Base-by-base conservation (phyloP, 1,140 invertebrate genomes). In the Drosophila pallidifrons region DNA sequence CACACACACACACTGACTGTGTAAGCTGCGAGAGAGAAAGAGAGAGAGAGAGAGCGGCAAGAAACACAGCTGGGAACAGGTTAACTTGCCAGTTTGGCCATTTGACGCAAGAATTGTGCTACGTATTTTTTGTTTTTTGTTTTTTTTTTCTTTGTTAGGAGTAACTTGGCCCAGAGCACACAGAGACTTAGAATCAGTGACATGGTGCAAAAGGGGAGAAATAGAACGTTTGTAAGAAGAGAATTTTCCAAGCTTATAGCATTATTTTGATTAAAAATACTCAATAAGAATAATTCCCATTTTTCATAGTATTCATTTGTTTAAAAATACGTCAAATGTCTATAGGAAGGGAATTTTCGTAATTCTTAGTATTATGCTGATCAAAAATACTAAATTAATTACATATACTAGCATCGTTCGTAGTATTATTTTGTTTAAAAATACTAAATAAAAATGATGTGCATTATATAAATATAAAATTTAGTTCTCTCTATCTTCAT, bases 31-130 rank as follows among this genome's bases (percentile, higher is more conserved):
- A 25, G 20, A 11, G 38, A 55, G 20, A 61, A 52, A 20, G 51
- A 25, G 60, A 16, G 51, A 60, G 30, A 1, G 69, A 38, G 45
- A 51, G 13, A 10, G 54, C 3, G 32, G 2, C 1, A 20, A 5
- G 7, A 30, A 6, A 4, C 13, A 61, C 15, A 64, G 25, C 11
- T 66, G 61, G 35, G 45, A 67, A 60, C 75, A 74, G 63, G 73
- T 70, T 76, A 75, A 79, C 28, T 58, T 46, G 75, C 66, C 68
- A 80, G 54, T 25, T 82, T 74, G 77, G 68, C 38, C 41, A 46
- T 65, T 65, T 71, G 60, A 64, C 43, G 41, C 52, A 41, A 73
- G 63, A 73, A 73, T 73, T 67, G 52, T 65, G 69, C 69, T 71
- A 71, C 60, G 49, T 55, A 38, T 46, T 20, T 20, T 49, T 59